These are phyloP conservation scores for Thripadectes ignobilis DNA, from an alignment of 2,797 vertebrate genomes.

Conservation along the genomic window DNA sequence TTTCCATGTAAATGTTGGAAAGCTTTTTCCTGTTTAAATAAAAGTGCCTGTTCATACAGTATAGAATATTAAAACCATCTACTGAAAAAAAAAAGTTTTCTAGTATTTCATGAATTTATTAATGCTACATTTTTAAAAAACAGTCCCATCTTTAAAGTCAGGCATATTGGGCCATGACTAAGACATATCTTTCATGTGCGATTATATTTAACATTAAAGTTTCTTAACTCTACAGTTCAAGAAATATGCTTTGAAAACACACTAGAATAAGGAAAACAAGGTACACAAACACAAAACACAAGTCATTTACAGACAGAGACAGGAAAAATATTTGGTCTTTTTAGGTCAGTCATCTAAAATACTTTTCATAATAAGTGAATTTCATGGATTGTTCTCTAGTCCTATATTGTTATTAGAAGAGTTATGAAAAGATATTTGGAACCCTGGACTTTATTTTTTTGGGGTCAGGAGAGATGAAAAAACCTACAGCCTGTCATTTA, in stretches of 20 bases:
- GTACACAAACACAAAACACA: not conserved
- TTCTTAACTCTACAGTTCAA: not conserved
- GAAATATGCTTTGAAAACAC: not conserved
- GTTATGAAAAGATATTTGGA: not conserved
- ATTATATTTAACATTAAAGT: not conserved
- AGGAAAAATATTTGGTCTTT: not conserved
- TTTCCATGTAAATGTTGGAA: not conserved
- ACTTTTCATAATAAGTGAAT: not conserved
- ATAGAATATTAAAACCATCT: not conserved
- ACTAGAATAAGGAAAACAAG: not conserved
- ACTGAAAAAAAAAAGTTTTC: not conserved
- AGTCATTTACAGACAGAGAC: not conserved
- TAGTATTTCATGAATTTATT: not conserved
- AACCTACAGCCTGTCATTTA: accelerated
- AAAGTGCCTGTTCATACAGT: not conserved
- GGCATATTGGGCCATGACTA: not conserved
- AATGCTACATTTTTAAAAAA: not conserved
- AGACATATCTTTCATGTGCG: not conserved
- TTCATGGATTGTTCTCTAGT: not conserved
- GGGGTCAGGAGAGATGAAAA: not conserved
- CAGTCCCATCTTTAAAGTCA: not conserved
- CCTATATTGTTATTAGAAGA: not conserved
- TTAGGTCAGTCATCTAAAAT: not conserved
- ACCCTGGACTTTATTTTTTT: not conserved
- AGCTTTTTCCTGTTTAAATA: not conserved